Conservation (phyloP, 2,888 invertebrate species). For the Yponomeuta cagnagella region DNA sequence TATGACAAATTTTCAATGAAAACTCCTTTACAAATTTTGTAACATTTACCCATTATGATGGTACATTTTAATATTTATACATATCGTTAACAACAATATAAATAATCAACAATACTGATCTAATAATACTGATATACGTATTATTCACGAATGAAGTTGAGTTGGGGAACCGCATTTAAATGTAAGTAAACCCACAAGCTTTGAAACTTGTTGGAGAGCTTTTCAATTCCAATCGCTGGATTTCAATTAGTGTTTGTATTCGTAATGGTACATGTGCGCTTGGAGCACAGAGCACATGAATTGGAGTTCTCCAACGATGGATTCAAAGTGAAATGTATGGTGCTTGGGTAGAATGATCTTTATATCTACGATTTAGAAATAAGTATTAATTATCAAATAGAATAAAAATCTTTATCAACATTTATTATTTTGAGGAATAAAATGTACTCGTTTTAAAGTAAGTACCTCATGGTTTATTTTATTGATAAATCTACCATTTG, state of each 20-base stretch:
- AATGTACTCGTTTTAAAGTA: not conserved
- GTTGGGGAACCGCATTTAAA: not conserved
- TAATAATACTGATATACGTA: not conserved
- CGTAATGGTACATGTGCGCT: no score
- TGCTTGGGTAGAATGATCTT: conserved; percentile 2
- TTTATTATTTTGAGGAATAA: not conserved
- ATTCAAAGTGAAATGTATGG: not conserved
- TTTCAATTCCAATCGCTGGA: not conserved
- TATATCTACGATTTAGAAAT: not conserved
- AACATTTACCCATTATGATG: not conserved
- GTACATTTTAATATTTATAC: not conserved
- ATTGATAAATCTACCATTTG: no score
- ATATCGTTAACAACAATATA: no score
- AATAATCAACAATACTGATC: no score
- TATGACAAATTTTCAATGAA: not conserved
- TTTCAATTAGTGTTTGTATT: not conserved
- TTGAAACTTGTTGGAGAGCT: not conserved
- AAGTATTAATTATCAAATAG: not conserved
- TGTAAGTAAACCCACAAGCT: not conserved
- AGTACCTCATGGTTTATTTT: not conserved
- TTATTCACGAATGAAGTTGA: not conserved
- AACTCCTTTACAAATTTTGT: not conserved
- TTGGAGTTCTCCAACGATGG: conserved; percentile 5
- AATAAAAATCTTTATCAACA: not conserved
- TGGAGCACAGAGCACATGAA: not conserved